Evolutionary conservation across 2,113 vertebrate species (phyloP).

Genomic region (Zosterops lateralis): DNA sequence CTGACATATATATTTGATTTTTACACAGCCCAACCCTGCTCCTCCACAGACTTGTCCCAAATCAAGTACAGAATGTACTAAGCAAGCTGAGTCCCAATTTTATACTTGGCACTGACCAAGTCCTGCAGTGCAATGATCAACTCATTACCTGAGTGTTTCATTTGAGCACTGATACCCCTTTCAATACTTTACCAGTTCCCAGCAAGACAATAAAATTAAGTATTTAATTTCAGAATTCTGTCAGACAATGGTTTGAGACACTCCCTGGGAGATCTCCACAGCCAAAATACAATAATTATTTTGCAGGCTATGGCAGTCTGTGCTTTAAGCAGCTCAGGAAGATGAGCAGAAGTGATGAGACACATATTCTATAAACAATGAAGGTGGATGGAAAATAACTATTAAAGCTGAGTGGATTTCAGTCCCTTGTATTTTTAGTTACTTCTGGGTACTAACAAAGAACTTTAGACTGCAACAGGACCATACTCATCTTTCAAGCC

Average conservation of each 20-base stretch:
- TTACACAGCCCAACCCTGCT: not conserved
- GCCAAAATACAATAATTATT: not conserved
- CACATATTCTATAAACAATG: not conserved
- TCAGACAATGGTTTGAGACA: not conserved
- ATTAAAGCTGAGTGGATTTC: not conserved
- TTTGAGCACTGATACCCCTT: not conserved
- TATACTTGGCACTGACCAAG: not conserved
- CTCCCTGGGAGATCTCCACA: not conserved
- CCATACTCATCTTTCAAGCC: not conserved
- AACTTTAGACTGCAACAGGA: not conserved
- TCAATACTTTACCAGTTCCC: not conserved
- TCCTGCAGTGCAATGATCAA: not conserved
- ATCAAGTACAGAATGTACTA: not conserved
- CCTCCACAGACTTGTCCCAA: not conserved
- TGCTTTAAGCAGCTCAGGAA: not conserved
- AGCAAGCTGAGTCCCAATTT: not conserved
- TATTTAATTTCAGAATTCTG: not conserved
- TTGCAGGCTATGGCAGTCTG: not conserved
- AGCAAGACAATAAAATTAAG: not conserved
- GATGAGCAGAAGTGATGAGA: not conserved
- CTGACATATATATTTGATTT: rapidly evolving
- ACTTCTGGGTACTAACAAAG: not conserved
- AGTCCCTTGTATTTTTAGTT: not conserved
- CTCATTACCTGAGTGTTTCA: not conserved
- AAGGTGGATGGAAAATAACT: not conserved